A percentile compares a stretch with the other conserved stretches of the same genome.
These are phyloP conservation scores for Pimephales promelas DNA, from an alignment of 2,113 vertebrate species.

Conservation along the genomic window DNA sequence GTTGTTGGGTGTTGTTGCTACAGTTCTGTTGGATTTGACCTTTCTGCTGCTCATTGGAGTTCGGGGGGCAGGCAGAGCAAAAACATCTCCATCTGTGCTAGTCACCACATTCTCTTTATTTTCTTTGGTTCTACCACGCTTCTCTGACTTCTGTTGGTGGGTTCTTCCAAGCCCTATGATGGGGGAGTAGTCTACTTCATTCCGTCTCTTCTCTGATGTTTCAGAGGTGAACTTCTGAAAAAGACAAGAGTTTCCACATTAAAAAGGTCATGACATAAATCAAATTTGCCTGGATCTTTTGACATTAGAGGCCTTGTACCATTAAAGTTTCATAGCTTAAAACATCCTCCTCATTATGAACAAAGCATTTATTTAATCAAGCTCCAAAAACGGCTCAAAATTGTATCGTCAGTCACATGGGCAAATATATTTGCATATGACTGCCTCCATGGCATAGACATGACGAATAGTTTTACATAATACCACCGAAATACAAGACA, in stretches of 20 bases:
- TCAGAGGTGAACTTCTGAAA: constrained; percentile 63
- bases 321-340: no score
- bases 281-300: no score
- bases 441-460: no score
- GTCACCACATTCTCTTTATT: constrained; percentile 83
- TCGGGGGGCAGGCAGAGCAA: constrained; percentile 77
- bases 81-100: constrained; percentile 67
- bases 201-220: constrained; percentile 56
- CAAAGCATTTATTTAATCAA: no score
- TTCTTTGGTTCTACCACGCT: constrained; percentile 67
- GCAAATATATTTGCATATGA: no score
- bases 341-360: no score
- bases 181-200: constrained; percentile 47
- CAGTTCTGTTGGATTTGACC: constrained; percentile 68
- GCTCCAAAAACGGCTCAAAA: no score
- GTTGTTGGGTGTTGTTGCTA: constrained; percentile 68
- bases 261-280: neutral
- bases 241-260: neutral
- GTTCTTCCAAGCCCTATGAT: constrained; percentile 49
- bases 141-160: constrained; percentile 56
- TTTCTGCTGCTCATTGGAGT: constrained; percentile 73
- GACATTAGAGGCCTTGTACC: no score
- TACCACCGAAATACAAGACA: neutral
- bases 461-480: no score
- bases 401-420: no score